phyloP scores from a whole-genome alignment of 2,113 vertebrate species.

The Nerophis lumbriciformis region DNA sequence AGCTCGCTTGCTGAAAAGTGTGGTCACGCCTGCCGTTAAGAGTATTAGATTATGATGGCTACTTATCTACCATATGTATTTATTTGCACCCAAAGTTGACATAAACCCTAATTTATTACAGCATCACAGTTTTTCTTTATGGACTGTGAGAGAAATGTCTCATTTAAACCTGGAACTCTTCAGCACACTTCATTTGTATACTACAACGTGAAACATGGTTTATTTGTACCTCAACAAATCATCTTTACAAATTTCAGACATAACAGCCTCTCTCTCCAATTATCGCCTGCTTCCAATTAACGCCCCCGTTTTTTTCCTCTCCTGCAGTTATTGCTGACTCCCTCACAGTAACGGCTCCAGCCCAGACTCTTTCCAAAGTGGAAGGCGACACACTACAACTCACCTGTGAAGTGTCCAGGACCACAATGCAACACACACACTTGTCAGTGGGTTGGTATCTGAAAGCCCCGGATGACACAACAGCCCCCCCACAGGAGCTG shows the following conservation, averaged over 20 bases:
- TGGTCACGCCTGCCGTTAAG: too few relatives aligned
- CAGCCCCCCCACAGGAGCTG: slow-evolving; percentile 75
- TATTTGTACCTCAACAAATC: too few relatives aligned
- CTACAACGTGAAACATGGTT: too few relatives aligned
- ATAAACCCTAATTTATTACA: slow-evolving; percentile 10
- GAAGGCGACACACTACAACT: slow-evolving; percentile 88
- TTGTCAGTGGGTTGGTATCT: slow-evolving; percentile 89
- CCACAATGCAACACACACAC: slow-evolving; percentile 86
- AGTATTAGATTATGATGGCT: slow-evolving; percentile 25
- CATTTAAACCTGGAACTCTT: neutral
- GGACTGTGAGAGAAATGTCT: neutral
- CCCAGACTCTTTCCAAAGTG: slow-evolving; percentile 87
- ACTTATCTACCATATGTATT: slow-evolving; percentile 12
- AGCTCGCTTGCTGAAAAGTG: too few relatives aligned
- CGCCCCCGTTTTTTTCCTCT: neutral
- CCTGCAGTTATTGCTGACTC: slow-evolving; percentile 89
- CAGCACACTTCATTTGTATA: neutral
- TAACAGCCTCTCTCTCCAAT: too few relatives aligned
- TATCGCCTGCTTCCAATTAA: too few relatives aligned
- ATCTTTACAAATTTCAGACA: too few relatives aligned
- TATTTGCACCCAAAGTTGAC: slow-evolving; percentile 12
- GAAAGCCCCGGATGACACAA: slow-evolving; percentile 67
- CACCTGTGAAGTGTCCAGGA: slow-evolving; percentile 83
- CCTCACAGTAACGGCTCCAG: slow-evolving; percentile 71
- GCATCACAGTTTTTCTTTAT: neutral